phyloP scores from a whole-genome alignment of 2,797 vertebrate genomes.

The Paramormyrops hopkinsi region DNA sequence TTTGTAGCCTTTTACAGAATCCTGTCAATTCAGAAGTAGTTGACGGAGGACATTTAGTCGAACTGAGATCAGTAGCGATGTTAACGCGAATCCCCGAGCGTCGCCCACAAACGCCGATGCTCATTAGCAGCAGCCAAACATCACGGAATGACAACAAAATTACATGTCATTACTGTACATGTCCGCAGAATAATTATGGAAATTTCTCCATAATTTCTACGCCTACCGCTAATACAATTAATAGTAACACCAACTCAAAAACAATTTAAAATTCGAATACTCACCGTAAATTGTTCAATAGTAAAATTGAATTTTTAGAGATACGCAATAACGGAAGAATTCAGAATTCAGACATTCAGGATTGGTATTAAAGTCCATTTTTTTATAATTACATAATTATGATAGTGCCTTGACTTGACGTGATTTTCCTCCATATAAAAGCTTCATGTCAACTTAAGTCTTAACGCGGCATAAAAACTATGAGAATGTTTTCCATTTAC shows the following conservation, averaged over 20 bases:
- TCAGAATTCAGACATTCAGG: neutral
- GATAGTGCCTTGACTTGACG: neutral
- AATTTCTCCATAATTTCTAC: neutral
- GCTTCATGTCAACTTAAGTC: neutral
- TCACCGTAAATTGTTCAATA: neutral
- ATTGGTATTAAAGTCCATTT: neutral
- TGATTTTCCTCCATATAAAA: neutral
- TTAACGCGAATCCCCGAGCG: neutral
- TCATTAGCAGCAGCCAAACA: conserved; percentile 5
- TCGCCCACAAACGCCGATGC: neutral
- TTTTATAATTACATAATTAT: neutral
- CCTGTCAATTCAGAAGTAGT: neutral
- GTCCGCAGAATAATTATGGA: neutral
- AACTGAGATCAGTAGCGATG: neutral
- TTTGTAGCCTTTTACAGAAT: neutral
- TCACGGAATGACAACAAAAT: neutral
- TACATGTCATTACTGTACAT: conserved; percentile 14
- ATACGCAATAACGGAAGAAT: neutral
- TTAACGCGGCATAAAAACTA: neutral
- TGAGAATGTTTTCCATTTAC: neutral
- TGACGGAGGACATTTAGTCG: neutral
- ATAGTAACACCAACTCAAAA: neutral
- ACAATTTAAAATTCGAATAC: neutral
- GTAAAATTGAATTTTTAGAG: neutral
- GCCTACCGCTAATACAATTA: neutral